Evolutionary conservation across 2,797 vertebrate genomes (phyloP).

Genomic region (Percopsis omiscomaycus): DNA sequence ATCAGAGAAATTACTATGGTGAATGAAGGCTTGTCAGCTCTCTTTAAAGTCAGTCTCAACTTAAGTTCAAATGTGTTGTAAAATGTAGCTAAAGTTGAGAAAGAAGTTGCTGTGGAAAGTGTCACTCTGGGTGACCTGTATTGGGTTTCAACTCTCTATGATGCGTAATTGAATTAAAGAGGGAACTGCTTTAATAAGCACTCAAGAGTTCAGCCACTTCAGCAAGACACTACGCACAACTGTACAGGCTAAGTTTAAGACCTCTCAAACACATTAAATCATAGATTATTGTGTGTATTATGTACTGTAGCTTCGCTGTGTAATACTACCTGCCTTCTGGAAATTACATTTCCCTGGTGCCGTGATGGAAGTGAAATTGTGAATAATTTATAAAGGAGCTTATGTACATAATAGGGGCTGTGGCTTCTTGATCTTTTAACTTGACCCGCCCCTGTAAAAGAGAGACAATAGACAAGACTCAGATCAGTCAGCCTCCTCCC

Average conservation of each 20-base stretch:
- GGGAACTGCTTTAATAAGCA: constrained; percentile 11
- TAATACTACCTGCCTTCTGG: neutral
- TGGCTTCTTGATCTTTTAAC: constrained; percentile 1
- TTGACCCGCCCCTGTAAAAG: constrained; percentile 27
- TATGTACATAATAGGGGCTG: neutral
- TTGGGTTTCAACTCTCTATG: constrained; percentile 17
- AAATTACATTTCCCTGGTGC: neutral
- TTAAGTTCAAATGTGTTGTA: too few relatives aligned
- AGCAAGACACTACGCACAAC: neutral
- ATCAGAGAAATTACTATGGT: neutral
- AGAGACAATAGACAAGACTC: neutral
- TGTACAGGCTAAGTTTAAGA: too few relatives aligned
- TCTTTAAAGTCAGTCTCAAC: constrained; percentile 3
- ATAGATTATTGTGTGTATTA: too few relatives aligned
- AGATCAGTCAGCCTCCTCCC: constrained; percentile 9
- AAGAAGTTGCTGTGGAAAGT: neutral
- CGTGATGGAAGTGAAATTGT: neutral
- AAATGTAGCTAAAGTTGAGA: neutral
- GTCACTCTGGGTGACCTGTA: constrained; percentile 37
- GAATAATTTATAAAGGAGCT: neutral
- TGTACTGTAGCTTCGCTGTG: neutral
- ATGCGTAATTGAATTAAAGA: constrained; percentile 45
- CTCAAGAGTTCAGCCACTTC: constrained; percentile 6
- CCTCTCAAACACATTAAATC: too few relatives aligned
- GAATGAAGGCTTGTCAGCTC: neutral